Evolutionary conservation across 2,888 invertebrate species (phyloP).

Genomic region (Coleophora flavipennella): DNA sequence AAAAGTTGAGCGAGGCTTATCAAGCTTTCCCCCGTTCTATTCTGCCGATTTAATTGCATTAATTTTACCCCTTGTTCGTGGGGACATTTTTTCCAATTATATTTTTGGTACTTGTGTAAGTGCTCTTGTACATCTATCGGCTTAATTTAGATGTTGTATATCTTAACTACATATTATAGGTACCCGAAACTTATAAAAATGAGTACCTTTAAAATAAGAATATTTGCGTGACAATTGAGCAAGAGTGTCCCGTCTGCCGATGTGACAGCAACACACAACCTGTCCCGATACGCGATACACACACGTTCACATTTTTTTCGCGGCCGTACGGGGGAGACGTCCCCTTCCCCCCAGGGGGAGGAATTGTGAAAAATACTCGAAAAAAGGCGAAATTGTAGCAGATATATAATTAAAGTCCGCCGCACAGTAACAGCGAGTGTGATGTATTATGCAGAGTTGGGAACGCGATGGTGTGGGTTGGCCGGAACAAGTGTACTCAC

Average conservation of each 20-base stretch:
- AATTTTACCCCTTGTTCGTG: slow-evolving; percentile 22
- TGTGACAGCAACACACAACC: background rate
- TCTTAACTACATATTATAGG: too few relatives aligned
- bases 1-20: slow-evolving; percentile 68
- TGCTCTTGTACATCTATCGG: too few relatives aligned
- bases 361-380: slow-evolving; percentile 74
- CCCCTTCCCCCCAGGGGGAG: slow-evolving; percentile 47
- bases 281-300: slow-evolving; percentile 21
- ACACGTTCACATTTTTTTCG: slow-evolving; percentile 58
- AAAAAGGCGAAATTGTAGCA: slow-evolving; percentile 74
- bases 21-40: slow-evolving; percentile 49
- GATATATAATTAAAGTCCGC: slow-evolving; percentile 72
- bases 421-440: slow-evolving; percentile 61
- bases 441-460: slow-evolving; percentile 68
- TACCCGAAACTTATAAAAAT: too few relatives aligned
- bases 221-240: too few relatives aligned
- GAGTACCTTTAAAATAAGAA: too few relatives aligned
- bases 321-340: slow-evolving; percentile 50
- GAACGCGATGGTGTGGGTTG: slow-evolving; percentile 27
- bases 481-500: background rate
- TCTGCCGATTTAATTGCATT: slow-evolving; percentile 64
- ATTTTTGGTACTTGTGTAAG: slow-evolving; percentile 9
- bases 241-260: background rate
- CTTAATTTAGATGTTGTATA: too few relatives aligned
- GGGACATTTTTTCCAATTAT: slow-evolving; percentile 20